Evolutionary conservation across 2,113 vertebrate genomes (phyloP).

Genomic region (Rhabdomys dilectus): DNA sequence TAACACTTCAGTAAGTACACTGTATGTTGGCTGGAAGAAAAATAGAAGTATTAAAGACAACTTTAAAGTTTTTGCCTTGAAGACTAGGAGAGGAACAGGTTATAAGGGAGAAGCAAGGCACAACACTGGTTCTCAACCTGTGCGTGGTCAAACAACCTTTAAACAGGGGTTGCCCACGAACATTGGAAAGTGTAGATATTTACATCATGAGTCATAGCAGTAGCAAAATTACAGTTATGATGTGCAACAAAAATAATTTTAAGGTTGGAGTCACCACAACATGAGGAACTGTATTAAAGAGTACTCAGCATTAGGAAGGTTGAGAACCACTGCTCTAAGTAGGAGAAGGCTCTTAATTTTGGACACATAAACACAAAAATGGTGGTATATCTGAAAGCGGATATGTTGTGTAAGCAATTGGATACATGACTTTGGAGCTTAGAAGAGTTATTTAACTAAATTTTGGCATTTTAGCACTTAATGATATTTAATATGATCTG

Average conservation of each 20-base stretch:
- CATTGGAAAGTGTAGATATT: background rate
- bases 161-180: background rate
- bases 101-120: background rate
- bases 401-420: background rate
- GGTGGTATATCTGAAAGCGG: background rate
- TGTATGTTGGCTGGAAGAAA: background rate
- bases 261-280: background rate
- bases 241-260: background rate
- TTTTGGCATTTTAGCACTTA: background rate
- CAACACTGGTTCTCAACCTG: background rate
- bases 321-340: background rate
- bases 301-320: background rate
- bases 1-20: background rate
- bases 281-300: background rate
- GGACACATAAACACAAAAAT: background rate
- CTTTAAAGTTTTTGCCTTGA: background rate
- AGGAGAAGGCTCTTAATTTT: background rate
- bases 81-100: background rate
- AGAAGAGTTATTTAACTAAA: background rate
- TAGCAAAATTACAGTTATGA: background rate
- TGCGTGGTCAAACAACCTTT: background rate
- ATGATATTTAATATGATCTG: background rate
- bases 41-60: slow-evolving; percentile 1
- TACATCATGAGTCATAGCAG: background rate
- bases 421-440: background rate